Base-by-base conservation (phyloP, 2,113 vertebrate species). In the Peromyscus maniculatus region DNA sequence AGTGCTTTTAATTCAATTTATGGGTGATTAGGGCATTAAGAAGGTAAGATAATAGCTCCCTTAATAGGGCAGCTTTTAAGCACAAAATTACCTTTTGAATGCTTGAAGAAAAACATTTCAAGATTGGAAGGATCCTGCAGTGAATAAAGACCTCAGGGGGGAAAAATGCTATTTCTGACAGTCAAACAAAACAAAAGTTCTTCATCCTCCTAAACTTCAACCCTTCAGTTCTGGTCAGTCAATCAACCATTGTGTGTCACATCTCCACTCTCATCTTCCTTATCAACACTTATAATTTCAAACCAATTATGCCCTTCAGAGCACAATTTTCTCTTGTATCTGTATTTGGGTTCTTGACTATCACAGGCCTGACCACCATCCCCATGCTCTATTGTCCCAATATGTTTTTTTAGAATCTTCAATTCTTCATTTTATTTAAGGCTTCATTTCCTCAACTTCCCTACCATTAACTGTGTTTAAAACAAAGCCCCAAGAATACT, bases 1-100 rank as follows among this genome's bases (percentile, higher is more conserved):
- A 67, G 28, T 93, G 91, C 74, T 96, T 97, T 97, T 97, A 97
- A 97, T 95, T 97, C 93, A 96, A 97, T 98, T 96, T 96, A 77
- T 94, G 91, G 91, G 64, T 98, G 87, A 95, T 97, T 94, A 97
- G 96, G 96, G 91, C 89, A 96, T 83, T 94, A 74, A 91, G 36
- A 93, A 96, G 57, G 94, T 97, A 98, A 96, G 96, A 97, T 98
- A 98, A 98, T 94, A 95, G 74, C 75, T 97, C 55, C 82, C 16
- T 95, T 97, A 96, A 96, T 97, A 75, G 86, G 69, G 46, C 26
- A 95, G 92, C 74, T 96, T 95, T 97, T 96, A 95, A 92, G 92
- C 79, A 97, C 11, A 11, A 96, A 98, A 95, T 97, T 97, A 88
- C 86, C 80, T 96, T 94, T 95, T 89, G 64, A 96, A 78, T 87